phyloP scores from a whole-genome alignment of 2,113 vertebrate genomes.

The Cephalopterus ornatus region DNA sequence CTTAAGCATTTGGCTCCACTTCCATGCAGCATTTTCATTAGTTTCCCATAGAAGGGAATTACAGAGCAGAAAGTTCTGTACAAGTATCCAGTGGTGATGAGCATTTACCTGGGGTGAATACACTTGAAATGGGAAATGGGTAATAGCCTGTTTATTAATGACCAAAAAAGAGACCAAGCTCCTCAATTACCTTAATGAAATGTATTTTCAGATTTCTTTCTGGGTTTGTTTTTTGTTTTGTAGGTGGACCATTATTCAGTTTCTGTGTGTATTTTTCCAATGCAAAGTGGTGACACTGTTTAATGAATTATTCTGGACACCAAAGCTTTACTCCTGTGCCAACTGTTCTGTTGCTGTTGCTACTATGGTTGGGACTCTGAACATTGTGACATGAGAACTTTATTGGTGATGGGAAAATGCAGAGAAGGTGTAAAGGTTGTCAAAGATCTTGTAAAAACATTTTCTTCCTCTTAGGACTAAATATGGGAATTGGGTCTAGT shows the following conservation, averaged over 20 bases:
- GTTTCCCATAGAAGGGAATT: neutral
- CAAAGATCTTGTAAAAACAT: neutral
- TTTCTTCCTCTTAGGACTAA: neutral
- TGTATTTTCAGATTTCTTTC: neutral
- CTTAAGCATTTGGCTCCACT: neutral
- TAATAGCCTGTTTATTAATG: neutral
- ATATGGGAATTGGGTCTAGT: rapidly evolving
- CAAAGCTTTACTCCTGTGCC: neutral
- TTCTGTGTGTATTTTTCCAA: neutral
- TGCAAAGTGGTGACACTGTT: neutral
- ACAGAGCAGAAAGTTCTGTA: neutral
- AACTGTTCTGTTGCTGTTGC: neutral
- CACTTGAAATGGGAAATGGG: neutral
- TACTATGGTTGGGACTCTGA: rapidly evolving
- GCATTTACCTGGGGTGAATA: neutral
- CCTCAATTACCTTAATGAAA: neutral
- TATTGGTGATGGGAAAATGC: neutral
- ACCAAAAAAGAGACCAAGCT: neutral
- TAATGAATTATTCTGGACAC: neutral
- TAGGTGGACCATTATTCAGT: neutral
- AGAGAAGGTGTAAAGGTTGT: neutral
- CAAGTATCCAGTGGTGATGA: neutral
- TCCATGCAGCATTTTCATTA: neutral
- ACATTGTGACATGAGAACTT: rapidly evolving
- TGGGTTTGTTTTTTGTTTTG: neutral